Percentiles rank a stretch among this genome's conserved stretches.
phyloP scores from a whole-genome alignment of 1,140 invertebrate genomes.

The Cyrtorhinus lividipennis region DNA sequence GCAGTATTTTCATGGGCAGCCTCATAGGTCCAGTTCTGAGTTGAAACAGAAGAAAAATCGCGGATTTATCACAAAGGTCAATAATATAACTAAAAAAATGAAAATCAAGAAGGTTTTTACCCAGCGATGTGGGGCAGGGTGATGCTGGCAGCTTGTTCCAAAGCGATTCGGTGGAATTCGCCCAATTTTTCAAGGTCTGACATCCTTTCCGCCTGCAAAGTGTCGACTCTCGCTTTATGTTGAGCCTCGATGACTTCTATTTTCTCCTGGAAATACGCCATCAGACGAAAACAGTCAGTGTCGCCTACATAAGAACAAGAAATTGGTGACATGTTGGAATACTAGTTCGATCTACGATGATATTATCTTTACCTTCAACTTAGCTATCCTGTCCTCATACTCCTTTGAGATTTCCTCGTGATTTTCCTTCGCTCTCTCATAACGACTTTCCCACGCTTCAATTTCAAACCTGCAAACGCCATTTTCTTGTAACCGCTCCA shows the following conservation, averaged over 20 bases:
- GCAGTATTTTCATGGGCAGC: neutral
- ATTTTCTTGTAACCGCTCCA: neutral
- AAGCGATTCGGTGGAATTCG: slow-evolving; percentile 15
- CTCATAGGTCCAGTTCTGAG: no score
- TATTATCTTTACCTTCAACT: slow-evolving; percentile 21
- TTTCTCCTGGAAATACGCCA: slow-evolving; percentile 12
- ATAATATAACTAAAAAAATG: neutral
- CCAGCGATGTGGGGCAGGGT: neutral
- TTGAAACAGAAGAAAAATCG: no score
- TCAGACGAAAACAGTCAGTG: neutral
- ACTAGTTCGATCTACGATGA: no score
- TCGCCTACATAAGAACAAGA: neutral
- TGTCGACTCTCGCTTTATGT: slow-evolving; percentile 13
- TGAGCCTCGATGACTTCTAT: slow-evolving; percentile 5
- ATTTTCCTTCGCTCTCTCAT: slow-evolving; percentile 8
- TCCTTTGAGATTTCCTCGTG: slow-evolving; percentile 14
- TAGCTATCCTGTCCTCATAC: slow-evolving; percentile 15
- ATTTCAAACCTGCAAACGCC: slow-evolving; percentile 13
- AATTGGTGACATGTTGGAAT: no score
- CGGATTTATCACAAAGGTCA: no score
- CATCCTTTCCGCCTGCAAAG: slow-evolving; percentile 12
- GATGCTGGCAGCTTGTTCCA: slow-evolving; percentile 11
- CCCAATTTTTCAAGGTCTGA: slow-evolving; percentile 14
- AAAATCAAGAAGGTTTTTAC: neutral
- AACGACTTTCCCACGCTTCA: slow-evolving; percentile 8